phyloP scores from a whole-genome alignment of 35 echinoderm and acorn worm genomes.

The Heliocidaris tuberculata region DNA sequence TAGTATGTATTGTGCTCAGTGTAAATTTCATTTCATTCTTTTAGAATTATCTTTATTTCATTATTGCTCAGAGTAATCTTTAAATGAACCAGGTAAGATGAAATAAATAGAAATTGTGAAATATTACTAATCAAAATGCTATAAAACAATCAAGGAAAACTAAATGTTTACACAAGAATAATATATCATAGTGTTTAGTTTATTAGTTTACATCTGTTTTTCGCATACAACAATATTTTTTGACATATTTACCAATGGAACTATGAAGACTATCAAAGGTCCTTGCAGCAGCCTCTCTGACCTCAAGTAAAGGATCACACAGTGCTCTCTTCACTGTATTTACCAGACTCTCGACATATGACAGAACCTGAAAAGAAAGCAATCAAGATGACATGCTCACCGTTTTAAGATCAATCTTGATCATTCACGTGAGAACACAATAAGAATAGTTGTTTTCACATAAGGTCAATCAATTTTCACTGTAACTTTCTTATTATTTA shows the following conservation, averaged over 20 bases:
- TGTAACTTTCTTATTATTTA: too few species aligned
- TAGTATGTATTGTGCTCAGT: too few species aligned
- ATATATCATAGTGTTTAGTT: too few species aligned
- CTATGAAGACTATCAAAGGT: constrained; percentile 97
- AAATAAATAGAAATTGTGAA: background rate
- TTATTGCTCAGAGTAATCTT: too few species aligned
- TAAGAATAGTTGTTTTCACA: background rate
- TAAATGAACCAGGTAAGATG: background rate
- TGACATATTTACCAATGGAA: constrained; percentile 75
- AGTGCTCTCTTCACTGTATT: constrained; percentile 89
- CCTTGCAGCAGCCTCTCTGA: constrained; percentile 71
- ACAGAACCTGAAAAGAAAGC: constrained; percentile 50
- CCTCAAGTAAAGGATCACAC: constrained; percentile 82
- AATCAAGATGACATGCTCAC: too few species aligned
- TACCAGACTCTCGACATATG: constrained; percentile 83
- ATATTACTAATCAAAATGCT: background rate
- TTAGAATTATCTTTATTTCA: too few species aligned
- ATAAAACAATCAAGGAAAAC: background rate
- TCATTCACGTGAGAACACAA: background rate
- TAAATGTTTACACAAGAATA: too few species aligned
- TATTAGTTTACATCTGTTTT: too few species aligned
- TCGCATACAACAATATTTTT: too few species aligned
- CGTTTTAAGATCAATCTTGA: background rate
- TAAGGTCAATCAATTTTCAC: too few species aligned
- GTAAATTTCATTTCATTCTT: too few species aligned